Base-by-base conservation (phyloP, 1,140 invertebrate species). In the Calephelis virginiensis region DNA sequence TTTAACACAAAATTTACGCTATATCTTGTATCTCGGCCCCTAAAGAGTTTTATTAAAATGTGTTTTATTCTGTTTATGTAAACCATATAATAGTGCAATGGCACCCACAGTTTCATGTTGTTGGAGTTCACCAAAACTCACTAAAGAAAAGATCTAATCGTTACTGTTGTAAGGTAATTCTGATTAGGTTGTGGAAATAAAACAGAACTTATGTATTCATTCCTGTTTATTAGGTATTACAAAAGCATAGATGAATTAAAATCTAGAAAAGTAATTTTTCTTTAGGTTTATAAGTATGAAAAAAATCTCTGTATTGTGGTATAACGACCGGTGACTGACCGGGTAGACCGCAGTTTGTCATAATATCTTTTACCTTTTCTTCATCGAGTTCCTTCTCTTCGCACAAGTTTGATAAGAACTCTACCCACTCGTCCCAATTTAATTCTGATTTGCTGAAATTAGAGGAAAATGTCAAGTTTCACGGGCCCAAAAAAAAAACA, bases 401-500 rank as follows among this genome's bases (percentile, higher is more conserved):
- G 17, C 83, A 87, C 10, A 91, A 61, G 45, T 86, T 78, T 2
- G 59, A 65, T 28, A 91, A 43, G 43, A 83, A 83, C 59, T 80
- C 78, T 11, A 75, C 46, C 84, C 85, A 90, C 68, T 90, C 84
- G 6, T 81, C 73, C 67, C 74, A 83, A 43, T 78, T 72, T 14
- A 88, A 50, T 73, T 86, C 85, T 0, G 83, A 71, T 76, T 90
- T 90, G 68, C 87, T 90, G 74, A 49, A 88, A 87, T 47, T 64
- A 53, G 28, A 17, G 12, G 14, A 47, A 62, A 46, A 17, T 13
- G 13, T 43, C 14, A 43, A 46, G n/a, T 12, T n/a, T 11, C 14
- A 59, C 5, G 5, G 28, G 28, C n/a, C n/a, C n/a, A n/a, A n/a
- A n/a, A n/a, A n/a, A n/a, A n/a, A n/a, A n/a, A n/a, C 28, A 28